Evolutionary conservation across 2,888 invertebrate species (phyloP).

Genomic region (Leucoma salicis): DNA sequence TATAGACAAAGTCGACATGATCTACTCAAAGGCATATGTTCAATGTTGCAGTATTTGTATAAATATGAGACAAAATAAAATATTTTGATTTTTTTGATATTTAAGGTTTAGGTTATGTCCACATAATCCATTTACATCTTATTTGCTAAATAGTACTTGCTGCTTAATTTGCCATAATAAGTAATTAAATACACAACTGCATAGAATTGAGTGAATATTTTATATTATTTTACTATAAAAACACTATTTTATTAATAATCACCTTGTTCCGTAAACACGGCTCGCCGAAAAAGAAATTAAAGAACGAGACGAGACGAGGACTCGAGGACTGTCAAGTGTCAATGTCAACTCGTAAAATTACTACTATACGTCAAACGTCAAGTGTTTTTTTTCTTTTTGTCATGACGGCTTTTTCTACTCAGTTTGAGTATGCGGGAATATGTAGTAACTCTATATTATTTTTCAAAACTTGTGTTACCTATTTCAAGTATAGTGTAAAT

Average conservation of each 20-base stretch:
- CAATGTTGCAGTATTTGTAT: no score
- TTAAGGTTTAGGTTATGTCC: conserved; percentile 50
- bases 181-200: not conserved
- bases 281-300: conserved; percentile 54
- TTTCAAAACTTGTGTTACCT: no score
- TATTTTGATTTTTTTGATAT: no score
- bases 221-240: conserved; percentile 3
- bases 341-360: not conserved
- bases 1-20: conserved; percentile 44
- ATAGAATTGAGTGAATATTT: conserved; percentile 27
- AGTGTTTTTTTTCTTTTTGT: no score
- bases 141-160: conserved; percentile 11
- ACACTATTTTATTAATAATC: conserved; percentile 24
- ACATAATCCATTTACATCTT: conserved; percentile 49
- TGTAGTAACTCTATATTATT: no score
- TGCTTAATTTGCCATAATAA: not conserved
- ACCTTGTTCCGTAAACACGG: conserved; percentile 57
- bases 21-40: conserved; percentile 58
- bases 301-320: conserved; percentile 2
- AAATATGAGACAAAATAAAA: no score
- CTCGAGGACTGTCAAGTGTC: no score
- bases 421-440: no score
- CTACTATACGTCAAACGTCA: no score
- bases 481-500: no score
- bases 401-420: no score